Evolutionary conservation across 2,888 invertebrate species (phyloP).

Genomic region (Drosophila mimica): DNA sequence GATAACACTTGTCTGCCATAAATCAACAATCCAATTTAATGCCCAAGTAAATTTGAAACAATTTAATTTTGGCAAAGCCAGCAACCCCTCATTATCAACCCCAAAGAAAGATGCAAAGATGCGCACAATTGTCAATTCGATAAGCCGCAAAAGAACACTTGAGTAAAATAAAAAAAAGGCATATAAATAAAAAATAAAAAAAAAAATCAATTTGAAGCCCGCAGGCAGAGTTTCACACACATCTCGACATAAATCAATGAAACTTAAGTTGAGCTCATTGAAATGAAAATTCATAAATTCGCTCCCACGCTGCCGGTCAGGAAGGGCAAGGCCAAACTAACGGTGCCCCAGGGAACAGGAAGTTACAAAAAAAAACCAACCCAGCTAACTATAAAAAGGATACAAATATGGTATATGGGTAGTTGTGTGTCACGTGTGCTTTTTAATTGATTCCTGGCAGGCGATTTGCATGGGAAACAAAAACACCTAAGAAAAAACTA

Average conservation of each 20-base stretch:
- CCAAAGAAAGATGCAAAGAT: conserved; percentile 17
- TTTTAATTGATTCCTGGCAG: conserved; percentile 70
- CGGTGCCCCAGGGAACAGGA: conserved; percentile 64
- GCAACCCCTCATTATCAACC: conserved; percentile 35
- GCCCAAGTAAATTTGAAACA: conserved; percentile 38
- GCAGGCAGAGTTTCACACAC: conserved; percentile 62
- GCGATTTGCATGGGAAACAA: conserved; percentile 72
- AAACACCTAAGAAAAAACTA: background rate
- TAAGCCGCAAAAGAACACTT: conserved; percentile 47
- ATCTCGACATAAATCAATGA: conserved; percentile 66
- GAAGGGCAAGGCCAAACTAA: conserved; percentile 66
- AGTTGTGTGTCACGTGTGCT: conserved; percentile 66
- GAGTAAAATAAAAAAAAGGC: conserved; percentile 4
- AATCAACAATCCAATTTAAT: conserved; percentile 66
- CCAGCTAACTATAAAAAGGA: conserved; percentile 35
- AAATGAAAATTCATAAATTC: conserved; percentile 41
- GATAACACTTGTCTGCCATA: conserved; percentile 67
- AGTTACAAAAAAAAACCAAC: conserved; percentile 31
- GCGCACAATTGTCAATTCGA: conserved; percentile 36
- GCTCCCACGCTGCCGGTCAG: conserved; percentile 66
- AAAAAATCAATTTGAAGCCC: conserved; percentile 69
- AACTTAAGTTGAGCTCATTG: conserved; percentile 48
- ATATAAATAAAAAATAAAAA: conserved; percentile 9
- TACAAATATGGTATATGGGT: conserved; percentile 55
- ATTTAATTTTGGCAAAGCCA: conserved; percentile 66